Base-by-base conservation (phyloP, 2,113 vertebrate genomes). In the Gallinago paraguaiae region DNA sequence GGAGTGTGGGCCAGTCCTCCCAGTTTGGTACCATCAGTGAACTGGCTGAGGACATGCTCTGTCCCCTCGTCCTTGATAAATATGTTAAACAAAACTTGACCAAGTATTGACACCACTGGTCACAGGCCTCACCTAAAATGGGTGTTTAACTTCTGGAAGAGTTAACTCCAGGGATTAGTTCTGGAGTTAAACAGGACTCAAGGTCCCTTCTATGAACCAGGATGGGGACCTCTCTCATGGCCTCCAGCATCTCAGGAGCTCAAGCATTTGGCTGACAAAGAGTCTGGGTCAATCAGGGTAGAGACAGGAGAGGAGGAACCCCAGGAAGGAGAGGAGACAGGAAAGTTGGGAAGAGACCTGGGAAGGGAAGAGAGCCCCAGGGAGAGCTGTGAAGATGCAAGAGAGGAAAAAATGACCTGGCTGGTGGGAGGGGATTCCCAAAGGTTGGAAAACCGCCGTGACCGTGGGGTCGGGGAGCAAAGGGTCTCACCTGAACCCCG, bases 401-500 rank as follows among this genome's bases (percentile, higher is more conserved):
- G 4, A 10, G 43, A 37, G 64, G 22, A 8, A n/a, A 7, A 37
- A 71, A 43, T 1, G 27, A 43, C 11, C 71, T 15, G 48, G 28
- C n/a, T 35, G 56, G 60, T 11, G 41, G 71, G 39, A 28, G 0
- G 1, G 54, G 28, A 48, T 81, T 65, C 72, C 76, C 0, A 0
- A 27, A 57, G 9, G 37, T 1, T 5, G 71, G 28, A 59, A 60
- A 60, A 35, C 41, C 16, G 0, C 12, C 56, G 1, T 1, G 3
- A n/a, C 11, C 2, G 0, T 1, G 0, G 0, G 28, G 18, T 13
- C 12, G 4, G 57, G 50, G 60, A 79, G 41, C 64, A 17, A 69
- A 74, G 0, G 2, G 2, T 59, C 97, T 92, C 92, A 99, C 99
- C 98, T 99, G 98, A 99, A 99, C 1, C 99, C 99, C 0, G 99